Evolutionary conservation across 2,113 vertebrate genomes (phyloP).

Genomic region (Ceuthmochares aereus): DNA sequence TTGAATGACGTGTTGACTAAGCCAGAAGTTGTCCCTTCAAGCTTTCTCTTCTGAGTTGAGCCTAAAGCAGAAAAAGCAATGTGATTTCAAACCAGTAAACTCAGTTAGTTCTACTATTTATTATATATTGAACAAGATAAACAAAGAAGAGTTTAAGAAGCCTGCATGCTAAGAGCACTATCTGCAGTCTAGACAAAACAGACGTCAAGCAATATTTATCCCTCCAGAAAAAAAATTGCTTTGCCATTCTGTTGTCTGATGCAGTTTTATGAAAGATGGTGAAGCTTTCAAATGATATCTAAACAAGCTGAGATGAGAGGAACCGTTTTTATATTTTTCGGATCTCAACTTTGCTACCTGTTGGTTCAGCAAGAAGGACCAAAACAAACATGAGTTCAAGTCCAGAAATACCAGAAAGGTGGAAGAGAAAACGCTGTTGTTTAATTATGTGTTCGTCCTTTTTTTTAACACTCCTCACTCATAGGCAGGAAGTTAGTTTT

Average conservation of each 20-base stretch:
- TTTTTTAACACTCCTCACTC: neutral
- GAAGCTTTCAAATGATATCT: rapidly evolving
- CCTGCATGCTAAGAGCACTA: neutral
- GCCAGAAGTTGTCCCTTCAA: neutral
- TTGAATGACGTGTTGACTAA: neutral
- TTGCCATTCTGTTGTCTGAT: neutral
- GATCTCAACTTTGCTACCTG: neutral
- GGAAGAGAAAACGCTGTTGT: neutral
- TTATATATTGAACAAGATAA: neutral
- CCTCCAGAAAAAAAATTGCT: neutral
- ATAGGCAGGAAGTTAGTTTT: neutral
- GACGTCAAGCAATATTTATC: neutral
- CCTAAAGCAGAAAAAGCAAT: neutral
- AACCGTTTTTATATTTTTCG: neutral
- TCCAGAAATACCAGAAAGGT: neutral
- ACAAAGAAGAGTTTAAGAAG: neutral
- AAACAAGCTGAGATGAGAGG: neutral
- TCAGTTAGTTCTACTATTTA: neutral
- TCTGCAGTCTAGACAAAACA: neutral
- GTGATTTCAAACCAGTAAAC: neutral
- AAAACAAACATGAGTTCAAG: neutral
- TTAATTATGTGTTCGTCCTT: neutral
- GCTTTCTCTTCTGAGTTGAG: neutral
- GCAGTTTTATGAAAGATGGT: neutral
- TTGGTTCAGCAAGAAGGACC: neutral